phyloP scores from a whole-genome alignment of 2,888 invertebrate species.

The Galerucella nymphaeae region DNA sequence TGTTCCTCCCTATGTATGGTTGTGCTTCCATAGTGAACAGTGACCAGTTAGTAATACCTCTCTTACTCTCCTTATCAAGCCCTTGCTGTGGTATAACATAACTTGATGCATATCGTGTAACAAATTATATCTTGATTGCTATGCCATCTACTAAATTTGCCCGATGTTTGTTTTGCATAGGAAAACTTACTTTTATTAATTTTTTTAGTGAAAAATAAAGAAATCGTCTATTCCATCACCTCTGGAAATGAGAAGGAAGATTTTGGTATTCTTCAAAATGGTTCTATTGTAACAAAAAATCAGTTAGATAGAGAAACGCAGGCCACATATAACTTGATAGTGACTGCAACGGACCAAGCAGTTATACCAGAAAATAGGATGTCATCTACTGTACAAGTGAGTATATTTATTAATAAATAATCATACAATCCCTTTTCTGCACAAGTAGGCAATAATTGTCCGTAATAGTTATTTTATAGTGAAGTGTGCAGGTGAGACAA shows the following conservation, averaged over 20 bases:
- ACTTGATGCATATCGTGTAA: too few relatives aligned
- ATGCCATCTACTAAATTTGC: too few relatives aligned
- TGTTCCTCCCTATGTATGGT: too few relatives aligned
- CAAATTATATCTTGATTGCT: too few relatives aligned
- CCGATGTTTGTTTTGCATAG: too few relatives aligned
- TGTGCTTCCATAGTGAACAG: too few relatives aligned
- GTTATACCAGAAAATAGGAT: slow-evolving; percentile 77
- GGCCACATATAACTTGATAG: slow-evolving; percentile 83
- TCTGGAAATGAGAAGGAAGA: slow-evolving; percentile 84
- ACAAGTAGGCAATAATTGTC: too few relatives aligned
- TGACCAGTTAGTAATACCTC: too few relatives aligned
- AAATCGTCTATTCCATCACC: slow-evolving; percentile 82
- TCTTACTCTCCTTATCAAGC: too few relatives aligned
- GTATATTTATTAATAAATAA: slow-evolving; percentile 21
- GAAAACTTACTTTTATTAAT: slow-evolving; percentile 6
- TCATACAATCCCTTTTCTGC: background rate
- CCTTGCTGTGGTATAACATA: too few relatives aligned
- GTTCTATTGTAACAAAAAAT: slow-evolving; percentile 82
- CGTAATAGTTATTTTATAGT: too few relatives aligned
- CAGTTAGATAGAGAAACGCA: slow-evolving; percentile 85
- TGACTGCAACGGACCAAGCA: slow-evolving; percentile 89
- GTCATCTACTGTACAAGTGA: slow-evolving; percentile 88
- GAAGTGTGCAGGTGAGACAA: too few relatives aligned
- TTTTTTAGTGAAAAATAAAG: slow-evolving; percentile 83
- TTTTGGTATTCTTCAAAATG: slow-evolving; percentile 85